These are phyloP conservation scores for Chloebia gouldiae DNA, from an alignment of 2,113 vertebrate species.

Conservation along the genomic window DNA sequence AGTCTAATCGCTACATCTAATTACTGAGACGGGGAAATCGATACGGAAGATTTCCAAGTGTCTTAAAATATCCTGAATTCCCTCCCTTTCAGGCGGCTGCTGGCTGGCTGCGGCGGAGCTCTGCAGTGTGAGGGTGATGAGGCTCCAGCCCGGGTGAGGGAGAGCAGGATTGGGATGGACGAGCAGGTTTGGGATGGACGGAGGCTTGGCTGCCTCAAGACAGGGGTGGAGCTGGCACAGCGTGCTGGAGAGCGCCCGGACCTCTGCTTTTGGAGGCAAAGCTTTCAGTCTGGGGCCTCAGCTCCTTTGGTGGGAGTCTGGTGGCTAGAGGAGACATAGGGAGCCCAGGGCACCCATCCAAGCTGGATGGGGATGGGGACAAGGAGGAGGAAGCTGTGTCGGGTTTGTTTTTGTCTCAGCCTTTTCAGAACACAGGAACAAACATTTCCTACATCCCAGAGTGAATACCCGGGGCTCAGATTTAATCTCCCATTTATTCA, in stretches of 20 bases:
- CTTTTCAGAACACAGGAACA: background rate
- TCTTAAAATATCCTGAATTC: background rate
- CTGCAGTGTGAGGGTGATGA: background rate
- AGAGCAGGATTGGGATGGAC: background rate
- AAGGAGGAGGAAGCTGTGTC: background rate
- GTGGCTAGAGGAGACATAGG: fast-evolving
- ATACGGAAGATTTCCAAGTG: background rate
- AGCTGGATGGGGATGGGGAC: background rate
- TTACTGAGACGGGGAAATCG: background rate
- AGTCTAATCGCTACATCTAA: background rate
- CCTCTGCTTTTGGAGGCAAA: background rate
- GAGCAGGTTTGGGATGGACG: background rate
- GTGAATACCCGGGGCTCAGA: background rate
- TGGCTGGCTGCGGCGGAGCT: background rate
- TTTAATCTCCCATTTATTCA: slow-evolving; percentile 26
- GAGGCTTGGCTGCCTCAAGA: background rate
- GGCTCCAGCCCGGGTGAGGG: background rate
- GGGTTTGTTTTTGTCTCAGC: background rate
- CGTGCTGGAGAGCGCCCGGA: too few species aligned
- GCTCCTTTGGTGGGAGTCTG: fast-evolving
- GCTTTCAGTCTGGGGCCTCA: too few species aligned
- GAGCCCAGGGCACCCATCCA: background rate
- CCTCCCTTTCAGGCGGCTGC: background rate
- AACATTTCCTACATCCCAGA: background rate
- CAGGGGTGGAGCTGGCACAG: background rate